A percentile compares a stretch with the other conserved stretches of the same genome.
These are phyloP conservation scores for Monoplex corrugatus DNA, from an alignment of 2,888 invertebrate genomes.

Conservation along the genomic window DNA sequence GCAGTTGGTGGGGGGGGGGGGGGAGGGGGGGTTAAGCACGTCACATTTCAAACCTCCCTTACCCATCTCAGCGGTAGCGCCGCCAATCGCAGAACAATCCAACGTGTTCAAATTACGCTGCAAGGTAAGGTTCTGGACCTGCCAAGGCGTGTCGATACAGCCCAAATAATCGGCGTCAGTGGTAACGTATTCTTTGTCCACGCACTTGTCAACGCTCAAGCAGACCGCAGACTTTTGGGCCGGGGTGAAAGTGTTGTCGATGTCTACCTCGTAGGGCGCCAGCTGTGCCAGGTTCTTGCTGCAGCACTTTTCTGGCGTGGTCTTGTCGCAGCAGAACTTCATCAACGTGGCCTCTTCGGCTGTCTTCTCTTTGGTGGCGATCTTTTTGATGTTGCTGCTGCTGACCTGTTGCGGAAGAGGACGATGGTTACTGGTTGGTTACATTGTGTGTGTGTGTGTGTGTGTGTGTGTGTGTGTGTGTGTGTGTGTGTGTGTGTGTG, in stretches of 20 bases:
- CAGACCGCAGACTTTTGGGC: neutral
- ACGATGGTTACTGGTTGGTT: neutral
- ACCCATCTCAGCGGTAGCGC: neutral
- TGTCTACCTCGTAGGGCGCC: neutral
- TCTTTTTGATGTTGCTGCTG: neutral
- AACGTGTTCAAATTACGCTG: neutral
- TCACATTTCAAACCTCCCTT: no score
- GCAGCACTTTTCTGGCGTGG: neutral
- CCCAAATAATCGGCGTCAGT: neutral
- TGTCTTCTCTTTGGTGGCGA: neutral
- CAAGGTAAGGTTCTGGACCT: neutral
- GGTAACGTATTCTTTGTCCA: neutral
- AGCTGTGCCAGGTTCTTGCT: neutral
- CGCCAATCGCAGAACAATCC: neutral
- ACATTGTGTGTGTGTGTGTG: slow-evolving; percentile 19
- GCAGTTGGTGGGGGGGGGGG: no score
- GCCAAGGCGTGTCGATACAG: neutral
- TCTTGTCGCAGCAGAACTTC: slow-evolving; percentile 18
- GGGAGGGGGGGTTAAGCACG: no score
- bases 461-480: slow-evolving; percentile 20
- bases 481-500: neutral
- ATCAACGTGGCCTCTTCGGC: neutral
- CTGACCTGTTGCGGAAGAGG: neutral
- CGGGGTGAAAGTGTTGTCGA: neutral
- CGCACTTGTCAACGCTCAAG: neutral